These are phyloP conservation scores for Phoenoteleia sp. DNA, from an alignment of 2,888 invertebrate genomes.

Conservation along the genomic window DNA sequence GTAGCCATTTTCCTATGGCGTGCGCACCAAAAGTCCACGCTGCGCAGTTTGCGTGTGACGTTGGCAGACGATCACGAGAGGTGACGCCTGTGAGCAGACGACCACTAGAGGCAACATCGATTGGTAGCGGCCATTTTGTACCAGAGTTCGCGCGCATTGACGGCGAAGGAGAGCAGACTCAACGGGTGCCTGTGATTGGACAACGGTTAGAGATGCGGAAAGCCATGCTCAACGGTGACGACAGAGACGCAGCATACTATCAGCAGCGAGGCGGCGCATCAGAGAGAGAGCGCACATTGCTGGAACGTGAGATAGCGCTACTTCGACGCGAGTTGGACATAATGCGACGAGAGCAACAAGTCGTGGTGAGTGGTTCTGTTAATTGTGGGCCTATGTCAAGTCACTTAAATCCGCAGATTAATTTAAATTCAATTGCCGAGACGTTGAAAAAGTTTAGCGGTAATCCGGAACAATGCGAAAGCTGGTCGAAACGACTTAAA, in stretches of 20 bases:
- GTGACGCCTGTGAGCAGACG: background rate
- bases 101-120: background rate
- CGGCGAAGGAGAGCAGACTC: too few relatives aligned
- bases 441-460: slow-evolving; percentile 1
- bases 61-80: background rate
- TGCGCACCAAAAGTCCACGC: slow-evolving; percentile 7
- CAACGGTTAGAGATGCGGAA: background rate
- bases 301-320: background rate
- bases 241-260: background rate
- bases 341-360: background rate
- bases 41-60: slow-evolving; percentile 29
- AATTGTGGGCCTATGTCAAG: background rate
- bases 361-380: background rate
- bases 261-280: background rate
- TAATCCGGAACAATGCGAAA: background rate
- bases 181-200: too few relatives aligned
- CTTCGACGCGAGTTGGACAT: background rate
- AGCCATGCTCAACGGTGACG: background rate
- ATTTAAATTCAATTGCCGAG: slow-evolving; percentile 5
- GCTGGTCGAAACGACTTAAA: background rate
- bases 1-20: background rate
- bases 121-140: background rate
- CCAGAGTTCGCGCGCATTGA: too few relatives aligned
- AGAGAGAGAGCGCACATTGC: background rate
- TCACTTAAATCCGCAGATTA: background rate